These are phyloP conservation scores for Drosophila borealis DNA, from an alignment of 2,888 invertebrate species.

Conservation along the genomic window DNA sequence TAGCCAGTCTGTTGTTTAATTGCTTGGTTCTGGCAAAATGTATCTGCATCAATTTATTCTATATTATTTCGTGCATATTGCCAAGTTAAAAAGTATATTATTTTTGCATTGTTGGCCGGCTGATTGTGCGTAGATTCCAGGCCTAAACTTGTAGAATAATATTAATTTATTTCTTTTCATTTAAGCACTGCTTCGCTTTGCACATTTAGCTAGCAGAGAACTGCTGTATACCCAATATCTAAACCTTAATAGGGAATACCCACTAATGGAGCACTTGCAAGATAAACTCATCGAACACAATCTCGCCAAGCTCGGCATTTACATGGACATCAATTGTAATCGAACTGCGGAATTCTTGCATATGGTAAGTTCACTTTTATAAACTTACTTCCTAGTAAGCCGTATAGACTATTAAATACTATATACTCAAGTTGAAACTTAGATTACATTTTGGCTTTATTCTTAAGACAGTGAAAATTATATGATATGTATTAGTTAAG, in stretches of 20 bases:
- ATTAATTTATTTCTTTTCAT: neutral
- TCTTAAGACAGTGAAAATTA: too few species aligned
- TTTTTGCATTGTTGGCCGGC: slow-evolving; percentile 37
- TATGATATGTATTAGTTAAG: too few species aligned
- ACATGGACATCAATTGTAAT: slow-evolving; percentile 75
- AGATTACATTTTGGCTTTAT: too few species aligned
- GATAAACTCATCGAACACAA: slow-evolving; percentile 48
- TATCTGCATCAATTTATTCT: slow-evolving; percentile 55
- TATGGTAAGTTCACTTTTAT: slow-evolving; percentile 36
- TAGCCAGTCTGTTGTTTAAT: slow-evolving; percentile 19
- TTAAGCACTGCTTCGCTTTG: slow-evolving; percentile 60
- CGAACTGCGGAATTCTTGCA: slow-evolving; percentile 61
- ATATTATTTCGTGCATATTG: slow-evolving; percentile 57
- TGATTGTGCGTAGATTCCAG: slow-evolving; percentile 32
- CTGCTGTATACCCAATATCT: slow-evolving; percentile 51
- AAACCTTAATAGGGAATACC: slow-evolving; percentile 22
- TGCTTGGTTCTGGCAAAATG: slow-evolving; percentile 27
- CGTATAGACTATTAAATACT: too few species aligned
- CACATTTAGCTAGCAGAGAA: slow-evolving; percentile 25
- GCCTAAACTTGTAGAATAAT: neutral
- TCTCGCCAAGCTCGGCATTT: slow-evolving; percentile 64
- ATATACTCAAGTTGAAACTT: too few species aligned
- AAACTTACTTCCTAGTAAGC: too few species aligned
- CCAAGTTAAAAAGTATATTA: slow-evolving; percentile 45
- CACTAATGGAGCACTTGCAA: slow-evolving; percentile 26